phyloP scores from a whole-genome alignment of 2,888 invertebrate species.

The Agapetus fuscipes region DNA sequence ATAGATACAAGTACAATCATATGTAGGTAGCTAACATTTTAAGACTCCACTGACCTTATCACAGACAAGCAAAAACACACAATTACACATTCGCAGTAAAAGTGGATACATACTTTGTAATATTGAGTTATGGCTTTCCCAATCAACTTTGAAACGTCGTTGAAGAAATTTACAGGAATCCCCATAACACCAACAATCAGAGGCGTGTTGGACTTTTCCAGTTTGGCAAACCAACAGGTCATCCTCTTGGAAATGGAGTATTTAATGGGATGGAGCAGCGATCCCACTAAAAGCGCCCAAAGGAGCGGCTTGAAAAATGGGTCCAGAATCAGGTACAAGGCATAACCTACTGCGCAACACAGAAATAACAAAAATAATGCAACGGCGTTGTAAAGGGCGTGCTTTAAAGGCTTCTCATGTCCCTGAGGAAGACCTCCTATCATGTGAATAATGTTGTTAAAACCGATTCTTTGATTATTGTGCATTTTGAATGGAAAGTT shows the following conservation, averaged over 20 bases:
- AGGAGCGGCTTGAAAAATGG: slow-evolving; percentile 90
- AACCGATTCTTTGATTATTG: slow-evolving; percentile 24
- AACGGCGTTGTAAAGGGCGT: slow-evolving; percentile 83
- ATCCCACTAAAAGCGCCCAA: slow-evolving; percentile 96
- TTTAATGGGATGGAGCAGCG: slow-evolving; percentile 93
- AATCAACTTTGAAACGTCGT: slow-evolving; percentile 64
- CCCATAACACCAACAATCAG: slow-evolving; percentile 48
- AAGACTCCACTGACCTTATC: too few species aligned
- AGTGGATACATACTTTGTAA: slow-evolving; percentile 33
- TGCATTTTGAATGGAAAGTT: too few species aligned
- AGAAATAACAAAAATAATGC: slow-evolving; percentile 66
- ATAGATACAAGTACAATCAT: neutral
- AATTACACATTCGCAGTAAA: too few species aligned
- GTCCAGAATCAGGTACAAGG: slow-evolving; percentile 75
- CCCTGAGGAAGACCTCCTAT: slow-evolving; percentile 61
- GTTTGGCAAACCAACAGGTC: slow-evolving; percentile 66
- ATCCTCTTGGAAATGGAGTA: slow-evolving; percentile 64
- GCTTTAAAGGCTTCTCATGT: slow-evolving; percentile 82
- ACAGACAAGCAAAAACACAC: too few species aligned
- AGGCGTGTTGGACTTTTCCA: slow-evolving; percentile 58
- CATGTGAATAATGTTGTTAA: slow-evolving; percentile 60
- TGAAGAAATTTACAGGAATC: slow-evolving; percentile 67
- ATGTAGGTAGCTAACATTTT: too few species aligned
- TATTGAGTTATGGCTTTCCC: slow-evolving; percentile 62
- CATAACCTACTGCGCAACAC: slow-evolving; percentile 60